These are phyloP conservation scores for Pomatorhinus ruficollis DNA, from an alignment of 2,113 vertebrate species.

Conservation along the genomic window DNA sequence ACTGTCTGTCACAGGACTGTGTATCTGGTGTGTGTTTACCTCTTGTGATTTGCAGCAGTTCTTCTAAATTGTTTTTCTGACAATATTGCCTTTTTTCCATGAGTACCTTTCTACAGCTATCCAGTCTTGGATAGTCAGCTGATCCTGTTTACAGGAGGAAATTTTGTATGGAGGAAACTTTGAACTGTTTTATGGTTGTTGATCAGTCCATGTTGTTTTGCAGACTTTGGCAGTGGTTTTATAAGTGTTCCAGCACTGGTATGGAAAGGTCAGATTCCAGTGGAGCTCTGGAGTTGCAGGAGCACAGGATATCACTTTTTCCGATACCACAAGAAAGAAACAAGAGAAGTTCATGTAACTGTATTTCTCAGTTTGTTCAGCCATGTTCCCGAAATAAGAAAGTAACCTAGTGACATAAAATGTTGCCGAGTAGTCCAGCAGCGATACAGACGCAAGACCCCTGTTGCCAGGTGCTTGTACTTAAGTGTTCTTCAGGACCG, in stretches of 20 bases:
- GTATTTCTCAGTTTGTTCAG: not conserved
- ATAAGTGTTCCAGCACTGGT: not conserved
- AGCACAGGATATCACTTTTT: not conserved
- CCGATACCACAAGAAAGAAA: not conserved
- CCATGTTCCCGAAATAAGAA: not conserved
- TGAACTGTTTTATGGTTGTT: not conserved
- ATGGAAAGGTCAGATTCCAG: not conserved
- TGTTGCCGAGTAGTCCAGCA: accelerated
- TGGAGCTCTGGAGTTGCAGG: not conserved
- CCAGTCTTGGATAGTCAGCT: not conserved
- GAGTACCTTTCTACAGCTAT: not conserved
- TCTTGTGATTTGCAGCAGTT: not conserved
- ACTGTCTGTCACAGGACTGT: not conserved
- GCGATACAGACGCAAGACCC: not conserved
- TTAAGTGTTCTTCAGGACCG: not conserved
- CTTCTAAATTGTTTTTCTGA: not conserved
- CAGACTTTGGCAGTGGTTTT: not conserved
- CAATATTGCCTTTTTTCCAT: not conserved
- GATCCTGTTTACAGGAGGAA: not conserved
- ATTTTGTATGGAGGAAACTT: not conserved
- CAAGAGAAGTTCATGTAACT: not conserved
- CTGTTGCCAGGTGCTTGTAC: not conserved
- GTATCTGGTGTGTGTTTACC: not conserved
- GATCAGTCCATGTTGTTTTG: not conserved
- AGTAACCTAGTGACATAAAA: not conserved